Percentiles rank a stretch among this genome's conserved stretches.
phyloP scores from a whole-genome alignment of 1,140 invertebrate genomes.

The Globodera ellingtonae region DNA sequence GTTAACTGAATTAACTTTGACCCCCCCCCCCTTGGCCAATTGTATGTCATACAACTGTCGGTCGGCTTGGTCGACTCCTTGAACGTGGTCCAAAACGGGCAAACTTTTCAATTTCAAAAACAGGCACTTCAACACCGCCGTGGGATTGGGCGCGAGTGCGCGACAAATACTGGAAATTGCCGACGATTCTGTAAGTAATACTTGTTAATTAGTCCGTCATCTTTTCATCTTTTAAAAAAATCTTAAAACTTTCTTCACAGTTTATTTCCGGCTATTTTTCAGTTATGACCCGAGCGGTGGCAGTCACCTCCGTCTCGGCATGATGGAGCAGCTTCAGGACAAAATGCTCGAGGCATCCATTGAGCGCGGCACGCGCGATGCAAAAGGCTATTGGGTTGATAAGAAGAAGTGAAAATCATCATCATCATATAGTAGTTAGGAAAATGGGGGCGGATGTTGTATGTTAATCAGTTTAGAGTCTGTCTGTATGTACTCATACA shows the following conservation, averaged over 20 bases:
- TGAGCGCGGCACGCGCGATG: conserved; percentile 52
- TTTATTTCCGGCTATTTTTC: background rate
- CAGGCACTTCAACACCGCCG: conserved; percentile 44
- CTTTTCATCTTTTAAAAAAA: too few relatives aligned
- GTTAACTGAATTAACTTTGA: too few relatives aligned
- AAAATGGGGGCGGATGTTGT: background rate
- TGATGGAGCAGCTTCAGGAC: conserved; percentile 61
- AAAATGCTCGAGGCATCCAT: conserved; percentile 62
- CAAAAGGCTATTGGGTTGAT: background rate
- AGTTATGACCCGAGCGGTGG: conserved; percentile 47
- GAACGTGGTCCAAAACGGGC: background rate
- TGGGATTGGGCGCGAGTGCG: conserved; percentile 54
- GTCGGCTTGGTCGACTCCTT: too few relatives aligned
- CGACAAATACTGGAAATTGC: conserved; percentile 33
- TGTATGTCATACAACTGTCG: too few relatives aligned
- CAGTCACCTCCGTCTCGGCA: conserved; percentile 48
- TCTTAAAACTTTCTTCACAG: too few relatives aligned
- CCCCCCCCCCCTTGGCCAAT: too few relatives aligned
- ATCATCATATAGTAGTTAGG: background rate
- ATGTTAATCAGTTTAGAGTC: background rate
- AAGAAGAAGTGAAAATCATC: background rate
- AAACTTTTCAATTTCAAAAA: background rate
- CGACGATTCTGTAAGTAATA: conserved; percentile 9
- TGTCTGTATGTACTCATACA: background rate
- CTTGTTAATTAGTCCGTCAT: background rate